These are phyloP conservation scores for Onychorhynchus coronatus DNA, from an alignment of 2,113 vertebrate genomes.

Conservation along the genomic window DNA sequence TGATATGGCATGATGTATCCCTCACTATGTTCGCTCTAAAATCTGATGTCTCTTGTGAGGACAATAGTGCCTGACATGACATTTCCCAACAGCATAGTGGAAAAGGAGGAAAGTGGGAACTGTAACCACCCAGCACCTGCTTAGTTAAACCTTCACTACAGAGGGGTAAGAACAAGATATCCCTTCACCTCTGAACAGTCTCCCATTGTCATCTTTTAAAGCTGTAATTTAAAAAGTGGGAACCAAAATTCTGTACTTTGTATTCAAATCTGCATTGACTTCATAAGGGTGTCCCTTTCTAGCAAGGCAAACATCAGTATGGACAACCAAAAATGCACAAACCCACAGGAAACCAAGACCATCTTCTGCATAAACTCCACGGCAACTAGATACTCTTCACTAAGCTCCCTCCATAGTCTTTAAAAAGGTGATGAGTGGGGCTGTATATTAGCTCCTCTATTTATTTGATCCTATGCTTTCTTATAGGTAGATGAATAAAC, in stretches of 20 bases:
- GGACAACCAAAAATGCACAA: neutral
- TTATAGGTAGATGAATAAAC: neutral
- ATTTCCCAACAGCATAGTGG: neutral
- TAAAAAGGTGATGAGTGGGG: neutral
- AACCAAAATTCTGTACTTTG: neutral
- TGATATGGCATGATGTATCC: neutral
- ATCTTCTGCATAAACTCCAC: neutral
- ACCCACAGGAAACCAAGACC: neutral
- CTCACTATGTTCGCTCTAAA: neutral
- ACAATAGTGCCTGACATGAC: neutral
- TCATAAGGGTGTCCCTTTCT: neutral
- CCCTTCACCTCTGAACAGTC: neutral
- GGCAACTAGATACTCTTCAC: neutral
- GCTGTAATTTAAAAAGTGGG: neutral
- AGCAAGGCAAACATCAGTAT: neutral
- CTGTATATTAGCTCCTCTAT: neutral
- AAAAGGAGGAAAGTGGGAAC: neutral
- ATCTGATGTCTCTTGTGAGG: neutral
- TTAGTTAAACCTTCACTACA: neutral
- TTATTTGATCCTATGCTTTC: fast-evolving
- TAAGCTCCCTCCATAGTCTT: neutral
- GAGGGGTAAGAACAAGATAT: neutral
- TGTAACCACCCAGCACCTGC: neutral
- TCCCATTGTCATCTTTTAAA: neutral
- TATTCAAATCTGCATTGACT: neutral